Base-by-base conservation (phyloP, 2,888 invertebrate species). In the Oxycera nigricornis region DNA sequence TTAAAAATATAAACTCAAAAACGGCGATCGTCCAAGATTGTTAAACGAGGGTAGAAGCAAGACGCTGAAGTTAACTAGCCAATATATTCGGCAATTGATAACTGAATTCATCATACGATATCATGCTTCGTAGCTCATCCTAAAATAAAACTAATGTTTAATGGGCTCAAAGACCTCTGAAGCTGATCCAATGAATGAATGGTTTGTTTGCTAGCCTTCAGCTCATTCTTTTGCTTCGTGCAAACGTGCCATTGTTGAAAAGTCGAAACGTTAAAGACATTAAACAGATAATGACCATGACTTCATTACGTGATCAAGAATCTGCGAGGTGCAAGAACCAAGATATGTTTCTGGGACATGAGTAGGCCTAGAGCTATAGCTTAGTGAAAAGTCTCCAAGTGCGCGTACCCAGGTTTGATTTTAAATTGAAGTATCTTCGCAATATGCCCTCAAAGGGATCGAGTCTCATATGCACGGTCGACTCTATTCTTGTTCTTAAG, bases 201-300 rank as follows among this genome's bases (percentile, higher is more conserved):
- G n/a, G n/a, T 67, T 67, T 41, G 59, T 59, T 59, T 59, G 26
- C 24, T n/a, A n/a, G n/a, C n/a, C 17, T 59, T 14, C 30, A 11
- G 28, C 30, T 59, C 59, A 59, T n/a, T 14, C 30, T 22, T 14
- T 22, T 1, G 7, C 39, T n/a, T 39, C 67, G 41, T 67, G 1
- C 7, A 26, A 41, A 41, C 26, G 4, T 41, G 17, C 26, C 14
- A 24, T 7, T 26, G 22, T 14, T 6, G 35, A 22, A 20, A 24
- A 3, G 22, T 22, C 22, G 17, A 62, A 35, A 31, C 35, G 35
- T 17, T 67, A 24, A 46, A 67, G 26, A 20, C 55, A 74, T 74
- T 74, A 74, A 72, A 62, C 52, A 74, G 72, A 72, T 74, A 74
- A 74, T 65, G 74, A 72, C 72, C 74, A 74, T 74, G 74, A 74